phyloP scores from a whole-genome alignment of 2,797 vertebrate genomes.

The Molossus molossus region DNA sequence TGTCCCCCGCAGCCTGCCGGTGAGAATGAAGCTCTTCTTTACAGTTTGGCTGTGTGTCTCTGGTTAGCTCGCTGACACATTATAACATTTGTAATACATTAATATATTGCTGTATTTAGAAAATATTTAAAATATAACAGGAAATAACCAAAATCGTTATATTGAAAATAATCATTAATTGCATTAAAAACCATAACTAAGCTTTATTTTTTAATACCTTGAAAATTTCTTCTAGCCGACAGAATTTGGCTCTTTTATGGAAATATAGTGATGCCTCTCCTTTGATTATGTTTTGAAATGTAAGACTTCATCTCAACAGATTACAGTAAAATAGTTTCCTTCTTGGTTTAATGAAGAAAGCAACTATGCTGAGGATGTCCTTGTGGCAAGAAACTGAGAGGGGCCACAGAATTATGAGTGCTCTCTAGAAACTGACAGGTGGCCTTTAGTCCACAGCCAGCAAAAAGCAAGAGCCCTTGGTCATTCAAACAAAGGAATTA shows the following conservation, averaged over 20 bases:
- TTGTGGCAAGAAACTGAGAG: background rate
- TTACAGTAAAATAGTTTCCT: background rate
- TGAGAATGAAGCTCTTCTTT: too few species aligned
- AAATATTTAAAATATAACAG: background rate
- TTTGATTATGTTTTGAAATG: background rate
- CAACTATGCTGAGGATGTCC: background rate
- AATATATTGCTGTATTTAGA: background rate
- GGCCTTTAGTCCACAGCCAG: background rate
- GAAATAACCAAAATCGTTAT: background rate
- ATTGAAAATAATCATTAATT: slow-evolving; percentile 27
- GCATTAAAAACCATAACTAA: background rate
- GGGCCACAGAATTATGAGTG: background rate
- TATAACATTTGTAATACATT: background rate
- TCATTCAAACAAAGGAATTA: background rate
- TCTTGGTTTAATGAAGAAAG: background rate
- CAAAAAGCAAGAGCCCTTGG: background rate
- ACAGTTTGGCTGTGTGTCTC: too few species aligned
- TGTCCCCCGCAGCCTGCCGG: too few species aligned
- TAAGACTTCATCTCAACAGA: background rate
- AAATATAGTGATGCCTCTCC: background rate
- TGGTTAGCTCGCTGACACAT: too few species aligned
- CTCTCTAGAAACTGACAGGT: background rate
- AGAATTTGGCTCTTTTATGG: background rate
- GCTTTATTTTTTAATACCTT: background rate
- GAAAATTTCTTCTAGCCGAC: background rate